These are phyloP conservation scores for Gerris buenoi DNA, from an alignment of 1,140 invertebrate species.

Conservation along the genomic window DNA sequence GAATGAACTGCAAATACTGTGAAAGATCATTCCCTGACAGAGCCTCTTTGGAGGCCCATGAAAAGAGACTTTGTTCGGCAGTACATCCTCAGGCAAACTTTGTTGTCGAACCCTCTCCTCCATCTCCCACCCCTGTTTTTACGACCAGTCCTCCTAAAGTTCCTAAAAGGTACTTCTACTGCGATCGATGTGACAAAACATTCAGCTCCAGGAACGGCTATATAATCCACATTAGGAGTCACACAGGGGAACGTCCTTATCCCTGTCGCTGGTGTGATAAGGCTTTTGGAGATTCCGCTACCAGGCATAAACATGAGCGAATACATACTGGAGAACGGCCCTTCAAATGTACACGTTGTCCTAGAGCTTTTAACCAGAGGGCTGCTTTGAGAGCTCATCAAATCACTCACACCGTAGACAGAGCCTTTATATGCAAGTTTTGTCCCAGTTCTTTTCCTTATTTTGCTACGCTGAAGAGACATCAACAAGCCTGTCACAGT, in stretches of 20 bases:
- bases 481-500: constrained; percentile 17
- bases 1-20: constrained; percentile 17
- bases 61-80: constrained; percentile 11
- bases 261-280: constrained; percentile 56
- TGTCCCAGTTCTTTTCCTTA: constrained; percentile 19
- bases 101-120: not conserved
- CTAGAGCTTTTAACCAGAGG: constrained; percentile 40
- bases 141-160: constrained; percentile 7
- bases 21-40: constrained; percentile 15
- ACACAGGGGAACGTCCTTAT: constrained; percentile 62
- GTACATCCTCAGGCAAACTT: not conserved
- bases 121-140: not conserved
- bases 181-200: constrained; percentile 37
- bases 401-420: constrained; percentile 18
- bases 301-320: constrained; percentile 33
- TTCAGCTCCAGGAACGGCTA: constrained; percentile 47
- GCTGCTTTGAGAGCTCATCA: constrained; percentile 22
- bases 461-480: constrained; percentile 15
- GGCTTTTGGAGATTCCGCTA: constrained; percentile 46
- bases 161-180: constrained; percentile 32
- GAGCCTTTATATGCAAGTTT: constrained; percentile 16
- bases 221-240: constrained; percentile 49
- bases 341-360: constrained; percentile 39
- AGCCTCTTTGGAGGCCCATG: constrained; percentile 13
- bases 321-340: constrained; percentile 43